Conservation (phyloP, 1,140 invertebrate species). For the Aphaenogaster floridana region DNA sequence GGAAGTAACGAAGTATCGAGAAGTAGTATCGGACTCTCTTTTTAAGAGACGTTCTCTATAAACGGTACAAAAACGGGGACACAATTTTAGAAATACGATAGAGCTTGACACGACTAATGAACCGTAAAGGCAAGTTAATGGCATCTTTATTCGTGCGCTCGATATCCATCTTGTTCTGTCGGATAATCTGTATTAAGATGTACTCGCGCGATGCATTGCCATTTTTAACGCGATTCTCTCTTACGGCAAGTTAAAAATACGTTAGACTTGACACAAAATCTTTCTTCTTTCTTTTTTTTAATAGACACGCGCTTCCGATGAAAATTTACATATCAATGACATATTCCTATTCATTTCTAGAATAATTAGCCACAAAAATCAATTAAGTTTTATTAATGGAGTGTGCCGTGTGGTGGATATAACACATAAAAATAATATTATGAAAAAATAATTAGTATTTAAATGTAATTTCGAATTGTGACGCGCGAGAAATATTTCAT, state of each 20-base stretch:
- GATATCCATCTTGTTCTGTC: conserved; percentile 20
- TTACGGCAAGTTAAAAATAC: conserved; percentile 7
- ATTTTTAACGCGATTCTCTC: not conserved
- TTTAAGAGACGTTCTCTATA: not conserved
- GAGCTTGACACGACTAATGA: not conserved
- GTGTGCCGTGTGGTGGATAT: not conserved
- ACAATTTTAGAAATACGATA: not conserved
- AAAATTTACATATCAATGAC: not conserved
- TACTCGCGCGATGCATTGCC: not conserved
- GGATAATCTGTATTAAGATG: conserved; percentile 25
- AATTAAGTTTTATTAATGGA: not conserved
- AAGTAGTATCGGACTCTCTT: not conserved
- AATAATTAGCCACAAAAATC: not conserved
- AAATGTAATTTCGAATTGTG: not conserved
- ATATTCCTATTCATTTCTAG: not conserved
- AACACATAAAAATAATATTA: not conserved
- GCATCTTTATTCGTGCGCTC: conserved; percentile 3
- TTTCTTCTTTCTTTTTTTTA: not conserved
- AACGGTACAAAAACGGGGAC: not conserved
- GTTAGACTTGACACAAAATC: conserved; percentile 2
- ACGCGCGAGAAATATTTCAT: conserved; percentile 3
- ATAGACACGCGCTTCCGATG: not conserved
- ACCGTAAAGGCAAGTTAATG: not conserved
- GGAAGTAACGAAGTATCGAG: not conserved
- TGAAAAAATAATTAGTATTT: not conserved